These are phyloP conservation scores for Drosophila niveifrons DNA, from an alignment of 2,888 invertebrate genomes.

Conservation along the genomic window DNA sequence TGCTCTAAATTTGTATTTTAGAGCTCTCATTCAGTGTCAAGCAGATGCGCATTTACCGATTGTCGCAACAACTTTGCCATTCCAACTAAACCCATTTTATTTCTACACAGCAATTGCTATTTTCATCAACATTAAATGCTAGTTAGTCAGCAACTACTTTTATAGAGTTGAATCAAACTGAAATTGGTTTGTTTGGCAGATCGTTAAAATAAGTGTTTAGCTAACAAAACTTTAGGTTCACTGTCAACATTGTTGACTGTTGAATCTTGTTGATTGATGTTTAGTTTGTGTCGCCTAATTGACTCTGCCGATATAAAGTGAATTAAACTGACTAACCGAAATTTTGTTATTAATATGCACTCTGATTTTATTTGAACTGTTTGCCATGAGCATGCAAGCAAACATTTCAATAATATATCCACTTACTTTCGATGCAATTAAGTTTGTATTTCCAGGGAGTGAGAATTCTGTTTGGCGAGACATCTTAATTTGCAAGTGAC, in stretches of 20 bases:
- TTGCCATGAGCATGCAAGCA: too few species aligned
- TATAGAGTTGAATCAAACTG: background rate
- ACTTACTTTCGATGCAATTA: background rate
- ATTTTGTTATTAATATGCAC: background rate
- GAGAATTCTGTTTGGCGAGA: background rate
- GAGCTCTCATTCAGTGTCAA: too few species aligned
- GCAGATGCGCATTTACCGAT: too few species aligned
- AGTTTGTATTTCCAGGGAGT: background rate
- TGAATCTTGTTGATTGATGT: background rate
- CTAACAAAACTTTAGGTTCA: background rate
- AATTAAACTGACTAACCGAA: background rate
- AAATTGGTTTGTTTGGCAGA: background rate
- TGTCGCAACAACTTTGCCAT: too few species aligned
- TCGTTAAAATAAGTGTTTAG: background rate
- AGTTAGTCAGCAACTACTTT: background rate
- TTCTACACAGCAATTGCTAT: background rate
- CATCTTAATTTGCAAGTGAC: slow-evolving; percentile 11
- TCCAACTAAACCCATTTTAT: too few species aligned
- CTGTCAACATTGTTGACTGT: background rate
- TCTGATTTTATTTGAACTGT: background rate
- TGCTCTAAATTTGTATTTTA: too few species aligned
- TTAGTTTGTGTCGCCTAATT: background rate
- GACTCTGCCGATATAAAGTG: background rate
- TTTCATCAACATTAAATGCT: background rate
- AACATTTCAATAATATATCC: background rate